Base-by-base conservation (phyloP, 1,140 invertebrate genomes). In the Pseudomyrmex cubaensis region DNA sequence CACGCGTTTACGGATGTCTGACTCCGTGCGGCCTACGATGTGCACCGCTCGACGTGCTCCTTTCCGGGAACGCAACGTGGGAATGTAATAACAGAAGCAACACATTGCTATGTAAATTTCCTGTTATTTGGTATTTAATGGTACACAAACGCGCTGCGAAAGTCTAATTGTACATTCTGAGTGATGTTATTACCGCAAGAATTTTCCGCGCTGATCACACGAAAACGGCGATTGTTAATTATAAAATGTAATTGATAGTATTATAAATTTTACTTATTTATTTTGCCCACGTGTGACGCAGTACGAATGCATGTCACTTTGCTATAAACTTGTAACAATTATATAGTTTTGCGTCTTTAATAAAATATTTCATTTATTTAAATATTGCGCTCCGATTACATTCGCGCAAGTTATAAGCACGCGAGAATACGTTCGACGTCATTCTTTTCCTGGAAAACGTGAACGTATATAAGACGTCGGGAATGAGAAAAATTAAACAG, bases 401-500 rank as follows among this genome's bases (percentile, higher is more conserved):
- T 35, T 35, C 35, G 13, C 48, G 5, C 20, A 25, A 13, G 0
- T 69, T 9, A 69, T 25, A 3, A 48, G n/a, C 10, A 52, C 7
- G 22, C 54, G 12, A 67, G 15, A 56, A 77, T 46, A 25, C n/a
- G 4, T 25, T 1, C 35, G 54, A 54, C 7, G 10, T 50, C 59
- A 35, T 15, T 62, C 20, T 12, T 35, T 59, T 69, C 44, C 4
- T 46, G 66, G 44, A 9, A 17, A 66, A 76, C 66, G 61, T 66
- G 44, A 52, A 52, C 13, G 13, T 52, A 52, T 52, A 52, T 52
- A 52, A 12, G 54, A 78, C 35, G n/a, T 56, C 35, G 20, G 44
- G 76, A 57, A 25, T 50, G 64, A 78, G 44, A 78, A 70, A 70
- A 78, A 70, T 78, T 69, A 78, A 48, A 44, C 76, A n/a, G 52